Evolutionary conservation across 2,797 vertebrate genomes (phyloP).

Genomic region (Petrocephalus sullivani): DNA sequence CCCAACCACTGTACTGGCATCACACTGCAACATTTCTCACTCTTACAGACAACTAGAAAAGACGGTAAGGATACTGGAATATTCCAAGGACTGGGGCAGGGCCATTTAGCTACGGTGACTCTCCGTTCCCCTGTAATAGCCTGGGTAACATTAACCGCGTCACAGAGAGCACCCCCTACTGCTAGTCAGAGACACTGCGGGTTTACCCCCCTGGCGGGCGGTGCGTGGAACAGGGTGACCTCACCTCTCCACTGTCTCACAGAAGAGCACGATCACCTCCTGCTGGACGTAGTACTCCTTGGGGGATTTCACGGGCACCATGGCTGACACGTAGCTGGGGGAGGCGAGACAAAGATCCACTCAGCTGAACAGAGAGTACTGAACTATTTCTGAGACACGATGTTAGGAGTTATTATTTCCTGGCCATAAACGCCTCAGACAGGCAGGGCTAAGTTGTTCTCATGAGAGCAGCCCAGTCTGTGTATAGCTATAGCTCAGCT

Average conservation of each 20-base stretch:
- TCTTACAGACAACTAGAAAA: background rate
- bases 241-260: conserved; percentile 95
- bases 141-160: background rate
- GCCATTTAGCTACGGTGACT: background rate
- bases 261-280: conserved; percentile 95
- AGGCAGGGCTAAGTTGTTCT: background rate
- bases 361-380: background rate
- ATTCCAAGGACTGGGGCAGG: background rate
- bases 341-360: background rate
- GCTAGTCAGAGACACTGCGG: background rate
- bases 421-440: background rate
- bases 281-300: conserved; percentile 96
- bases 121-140: background rate
- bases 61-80: background rate
- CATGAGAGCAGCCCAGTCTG: background rate
- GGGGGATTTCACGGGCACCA: conserved; percentile 98
- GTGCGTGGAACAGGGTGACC: conserved; percentile 17
- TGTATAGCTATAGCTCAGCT: background rate
- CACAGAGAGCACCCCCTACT: background rate
- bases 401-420: background rate
- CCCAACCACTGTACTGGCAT: background rate
- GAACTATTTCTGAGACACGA: background rate
- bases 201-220: background rate
- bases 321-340: conserved; percentile 89
- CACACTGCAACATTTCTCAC: background rate